Evolutionary conservation across 2,888 invertebrate species (phyloP).

Genomic region (Magallana nippona): DNA sequence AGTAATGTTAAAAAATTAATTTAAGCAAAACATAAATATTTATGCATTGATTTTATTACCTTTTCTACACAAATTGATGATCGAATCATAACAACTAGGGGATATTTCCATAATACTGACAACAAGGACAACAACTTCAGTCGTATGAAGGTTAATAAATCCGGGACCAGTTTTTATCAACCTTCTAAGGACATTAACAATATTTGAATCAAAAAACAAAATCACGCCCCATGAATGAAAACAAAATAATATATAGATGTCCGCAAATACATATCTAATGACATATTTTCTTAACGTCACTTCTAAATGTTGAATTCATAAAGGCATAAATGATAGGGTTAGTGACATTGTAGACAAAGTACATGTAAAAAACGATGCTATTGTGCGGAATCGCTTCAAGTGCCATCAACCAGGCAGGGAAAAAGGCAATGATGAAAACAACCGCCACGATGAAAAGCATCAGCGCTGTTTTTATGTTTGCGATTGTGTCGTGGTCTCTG

Average conservation of each 20-base stretch:
- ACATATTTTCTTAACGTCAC: slow-evolving; percentile 62
- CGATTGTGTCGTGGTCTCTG: slow-evolving; percentile 60
- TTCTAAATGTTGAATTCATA: slow-evolving; percentile 77
- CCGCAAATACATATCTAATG: background rate
- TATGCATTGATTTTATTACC: too few relatives aligned
- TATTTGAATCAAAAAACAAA: background rate
- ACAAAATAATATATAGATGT: background rate
- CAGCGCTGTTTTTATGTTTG: slow-evolving; percentile 78
- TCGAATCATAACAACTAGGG: too few relatives aligned
- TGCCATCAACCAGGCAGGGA: slow-evolving; percentile 77
- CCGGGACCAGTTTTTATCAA: slow-evolving; percentile 17
- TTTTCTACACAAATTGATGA: too few relatives aligned
- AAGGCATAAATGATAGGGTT: slow-evolving; percentile 79
- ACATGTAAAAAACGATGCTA: slow-evolving; percentile 75
- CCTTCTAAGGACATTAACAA: slow-evolving; percentile 22
- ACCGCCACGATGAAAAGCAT: slow-evolving; percentile 79
- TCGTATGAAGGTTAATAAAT: slow-evolving; percentile 23
- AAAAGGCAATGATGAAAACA: slow-evolving; percentile 77
- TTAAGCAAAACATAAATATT: too few relatives aligned
- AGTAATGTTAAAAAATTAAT: too few relatives aligned
- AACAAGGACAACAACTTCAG: background rate
- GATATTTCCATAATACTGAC: slow-evolving; percentile 7
- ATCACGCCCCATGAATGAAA: background rate
- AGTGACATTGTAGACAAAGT: slow-evolving; percentile 77
- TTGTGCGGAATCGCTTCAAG: slow-evolving; percentile 62